Conservation (phyloP, 2,797 vertebrate genomes). For the Nothura maculosa region DNA sequence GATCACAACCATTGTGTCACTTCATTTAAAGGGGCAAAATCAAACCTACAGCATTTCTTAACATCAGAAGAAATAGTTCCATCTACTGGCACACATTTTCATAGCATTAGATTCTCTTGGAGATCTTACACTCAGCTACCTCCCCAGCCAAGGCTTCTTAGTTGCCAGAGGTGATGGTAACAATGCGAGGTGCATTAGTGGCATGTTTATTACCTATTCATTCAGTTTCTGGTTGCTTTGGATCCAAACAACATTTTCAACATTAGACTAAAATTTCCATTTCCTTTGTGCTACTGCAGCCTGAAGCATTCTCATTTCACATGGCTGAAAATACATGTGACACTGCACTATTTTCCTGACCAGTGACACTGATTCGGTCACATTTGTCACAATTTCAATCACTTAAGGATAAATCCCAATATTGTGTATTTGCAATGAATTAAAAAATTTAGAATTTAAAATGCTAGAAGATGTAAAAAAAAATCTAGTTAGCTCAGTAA, state of each 20-base stretch:
- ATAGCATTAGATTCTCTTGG: background rate
- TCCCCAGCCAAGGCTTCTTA: background rate
- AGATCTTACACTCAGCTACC: background rate
- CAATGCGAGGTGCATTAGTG: background rate
- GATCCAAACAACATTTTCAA: background rate
- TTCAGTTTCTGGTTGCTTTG: background rate
- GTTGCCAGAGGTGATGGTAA: background rate
- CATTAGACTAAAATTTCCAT: background rate
- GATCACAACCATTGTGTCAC: background rate
- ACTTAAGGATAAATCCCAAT: background rate
- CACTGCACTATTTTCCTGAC: background rate
- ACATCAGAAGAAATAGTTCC: background rate
- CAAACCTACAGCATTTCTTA: background rate
- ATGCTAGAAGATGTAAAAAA: background rate
- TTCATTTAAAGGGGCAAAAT: background rate
- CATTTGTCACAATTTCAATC: background rate
- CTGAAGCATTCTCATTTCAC: background rate
- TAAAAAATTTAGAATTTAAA: background rate
- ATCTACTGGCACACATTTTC: background rate
- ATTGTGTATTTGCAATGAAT: background rate
- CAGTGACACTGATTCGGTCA: background rate
- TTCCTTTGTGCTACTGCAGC: background rate
- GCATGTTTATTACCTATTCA: background rate
- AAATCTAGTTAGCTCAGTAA: background rate
- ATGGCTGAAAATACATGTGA: background rate